Percentiles rank a stretch among this genome's conserved stretches.
These are phyloP conservation scores for Epiblema foenella DNA, from an alignment of 2,888 invertebrate genomes.

Conservation along the genomic window DNA sequence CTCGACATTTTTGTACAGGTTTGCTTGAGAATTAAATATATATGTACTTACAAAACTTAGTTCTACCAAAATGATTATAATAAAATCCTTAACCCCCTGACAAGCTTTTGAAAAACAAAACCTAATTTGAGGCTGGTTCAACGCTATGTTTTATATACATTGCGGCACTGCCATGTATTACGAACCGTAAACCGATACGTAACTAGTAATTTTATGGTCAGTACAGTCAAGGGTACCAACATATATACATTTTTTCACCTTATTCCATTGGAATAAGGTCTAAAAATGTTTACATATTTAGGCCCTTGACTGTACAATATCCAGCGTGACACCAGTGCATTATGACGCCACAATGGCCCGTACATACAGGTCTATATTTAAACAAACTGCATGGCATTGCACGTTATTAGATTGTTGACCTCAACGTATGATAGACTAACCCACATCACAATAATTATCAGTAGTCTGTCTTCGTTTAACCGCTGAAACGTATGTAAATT, in stretches of 20 bases:
- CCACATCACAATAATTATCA: neutral
- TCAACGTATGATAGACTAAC: constrained; percentile 16
- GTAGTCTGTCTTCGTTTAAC: constrained; percentile 6
- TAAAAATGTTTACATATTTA: too few relatives aligned
- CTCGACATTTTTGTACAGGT: neutral
- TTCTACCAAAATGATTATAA: too few relatives aligned
- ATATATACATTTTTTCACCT: too few relatives aligned
- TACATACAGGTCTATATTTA: constrained; percentile 20
- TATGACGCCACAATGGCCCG: constrained; percentile 27
- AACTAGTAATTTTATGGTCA: constrained; percentile 9
- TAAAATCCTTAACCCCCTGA: too few relatives aligned
- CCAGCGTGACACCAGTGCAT: constrained; percentile 30
- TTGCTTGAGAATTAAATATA: too few relatives aligned
- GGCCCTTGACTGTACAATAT: constrained; percentile 14
- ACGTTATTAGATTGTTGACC: constrained; percentile 37
- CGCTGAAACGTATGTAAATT: neutral
- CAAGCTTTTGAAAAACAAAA: too few relatives aligned
- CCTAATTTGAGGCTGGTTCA: too few relatives aligned
- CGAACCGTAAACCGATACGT: constrained; percentile 5
- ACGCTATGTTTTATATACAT: too few relatives aligned
- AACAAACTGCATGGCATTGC: constrained; percentile 34
- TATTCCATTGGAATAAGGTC: too few relatives aligned
- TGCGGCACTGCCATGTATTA: neutral
- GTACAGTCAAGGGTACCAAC: too few relatives aligned
- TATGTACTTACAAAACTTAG: too few relatives aligned